Conservation (phyloP, 2,888 invertebrate genomes). For the Anoncus sp. region DNA sequence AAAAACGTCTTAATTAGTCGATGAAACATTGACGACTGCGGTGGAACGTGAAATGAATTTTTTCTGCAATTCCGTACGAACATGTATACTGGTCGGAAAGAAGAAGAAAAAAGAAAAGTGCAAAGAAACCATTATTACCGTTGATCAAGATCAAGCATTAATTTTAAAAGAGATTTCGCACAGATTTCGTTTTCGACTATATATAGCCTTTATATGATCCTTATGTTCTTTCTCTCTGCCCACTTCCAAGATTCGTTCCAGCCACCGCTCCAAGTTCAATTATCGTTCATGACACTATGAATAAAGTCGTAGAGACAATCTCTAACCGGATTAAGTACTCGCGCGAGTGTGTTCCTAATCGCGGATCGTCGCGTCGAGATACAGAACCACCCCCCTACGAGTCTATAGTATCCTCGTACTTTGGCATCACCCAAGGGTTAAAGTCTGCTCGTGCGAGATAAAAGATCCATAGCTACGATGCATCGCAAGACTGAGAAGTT, state of each 20-base stretch:
- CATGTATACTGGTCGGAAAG: too few relatives aligned
- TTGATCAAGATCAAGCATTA: slow-evolving; percentile 41
- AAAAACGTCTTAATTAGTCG: slow-evolving; percentile 38
- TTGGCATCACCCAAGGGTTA: slow-evolving; percentile 11
- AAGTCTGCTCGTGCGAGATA: slow-evolving; percentile 29
- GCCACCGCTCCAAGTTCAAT: slow-evolving; percentile 50
- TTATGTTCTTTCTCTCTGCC: slow-evolving; percentile 7
- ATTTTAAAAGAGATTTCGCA: slow-evolving; percentile 20
- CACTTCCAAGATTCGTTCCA: slow-evolving; percentile 16
- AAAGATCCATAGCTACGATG: slow-evolving; percentile 19
- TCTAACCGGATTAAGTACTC: slow-evolving; percentile 54
- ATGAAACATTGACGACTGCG: slow-evolving; percentile 36
- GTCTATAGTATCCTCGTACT: too few relatives aligned
- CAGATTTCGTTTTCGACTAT: slow-evolving; percentile 20
- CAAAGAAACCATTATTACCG: neutral
- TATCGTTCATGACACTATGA: slow-evolving; percentile 57
- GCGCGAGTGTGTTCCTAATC: slow-evolving; percentile 56
- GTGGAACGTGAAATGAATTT: neutral
- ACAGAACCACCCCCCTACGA: slow-evolving; percentile 45
- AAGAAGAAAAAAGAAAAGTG: slow-evolving; percentile 8
- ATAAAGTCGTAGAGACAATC: slow-evolving; percentile 60
- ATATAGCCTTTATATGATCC: slow-evolving; percentile 18
- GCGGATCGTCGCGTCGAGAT: slow-evolving; percentile 56
- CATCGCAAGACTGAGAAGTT: neutral
- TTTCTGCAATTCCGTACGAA: slow-evolving; percentile 1